These are phyloP conservation scores for Siniperca undulata DNA, from an alignment of 2,797 vertebrate genomes.

Conservation along the genomic window DNA sequence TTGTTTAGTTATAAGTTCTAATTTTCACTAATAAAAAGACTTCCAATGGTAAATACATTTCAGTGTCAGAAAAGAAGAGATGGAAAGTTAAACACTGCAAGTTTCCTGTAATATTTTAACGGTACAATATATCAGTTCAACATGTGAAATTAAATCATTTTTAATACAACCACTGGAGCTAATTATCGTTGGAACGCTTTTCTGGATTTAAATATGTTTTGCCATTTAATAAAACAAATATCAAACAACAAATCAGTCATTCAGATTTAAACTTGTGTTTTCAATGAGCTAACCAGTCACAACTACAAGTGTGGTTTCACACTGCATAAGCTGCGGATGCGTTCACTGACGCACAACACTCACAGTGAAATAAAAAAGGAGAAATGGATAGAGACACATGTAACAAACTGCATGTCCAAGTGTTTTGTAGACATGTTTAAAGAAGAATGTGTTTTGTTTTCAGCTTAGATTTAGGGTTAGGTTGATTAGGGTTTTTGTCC, in stretches of 20 bases:
- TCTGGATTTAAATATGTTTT: neutral
- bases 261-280: neutral
- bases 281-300: neutral
- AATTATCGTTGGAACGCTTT: neutral
- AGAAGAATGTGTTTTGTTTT: conserved; percentile 1
- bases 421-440: neutral
- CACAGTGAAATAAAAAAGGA: neutral
- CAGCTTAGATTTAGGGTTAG: neutral
- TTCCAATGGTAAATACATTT: neutral
- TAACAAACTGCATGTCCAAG: neutral
- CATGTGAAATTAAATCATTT: too few relatives aligned
- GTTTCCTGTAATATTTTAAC: too few relatives aligned
- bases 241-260: neutral
- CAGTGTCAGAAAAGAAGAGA: neutral
- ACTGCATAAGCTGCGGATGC: neutral
- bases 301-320: neutral
- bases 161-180: neutral
- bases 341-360: neutral
- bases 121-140: neutral
- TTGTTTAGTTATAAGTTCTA: neutral
- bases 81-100: neutral
- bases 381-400: neutral
- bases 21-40: neutral
- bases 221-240: too few relatives aligned
- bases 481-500: neutral